These are phyloP conservation scores for Rutilus rutilus DNA, from an alignment of 2,113 vertebrate genomes.

Conservation along the genomic window DNA sequence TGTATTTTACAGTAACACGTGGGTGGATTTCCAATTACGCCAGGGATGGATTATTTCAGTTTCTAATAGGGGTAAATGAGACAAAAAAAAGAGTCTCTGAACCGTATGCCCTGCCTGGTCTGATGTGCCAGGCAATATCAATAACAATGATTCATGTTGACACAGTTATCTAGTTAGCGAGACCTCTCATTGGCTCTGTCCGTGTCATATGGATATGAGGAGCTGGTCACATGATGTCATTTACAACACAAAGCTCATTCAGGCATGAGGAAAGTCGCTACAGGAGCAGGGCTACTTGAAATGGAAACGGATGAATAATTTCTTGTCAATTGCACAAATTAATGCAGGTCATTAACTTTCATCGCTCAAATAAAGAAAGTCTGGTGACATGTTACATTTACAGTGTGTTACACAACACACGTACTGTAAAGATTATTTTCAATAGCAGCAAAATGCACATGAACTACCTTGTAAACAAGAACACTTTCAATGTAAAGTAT, in stretches of 20 bases:
- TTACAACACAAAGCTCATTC: conserved; percentile 45
- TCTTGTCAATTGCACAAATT: conserved; percentile 22
- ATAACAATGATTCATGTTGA: conserved; percentile 47
- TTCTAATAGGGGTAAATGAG: conserved; percentile 26
- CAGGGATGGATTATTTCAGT: conserved; percentile 1
- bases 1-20: neutral
- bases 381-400: neutral
- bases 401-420: neutral
- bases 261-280: conserved; percentile 45
- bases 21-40: neutral
- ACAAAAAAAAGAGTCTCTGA: conserved; percentile 16
- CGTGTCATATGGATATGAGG: conserved; percentile 48
- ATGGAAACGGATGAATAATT: conserved; percentile 4
- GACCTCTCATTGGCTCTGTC: neutral
- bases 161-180: conserved; percentile 39
- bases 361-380: conserved; percentile 3
- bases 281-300: conserved; percentile 34
- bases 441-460: neutral
- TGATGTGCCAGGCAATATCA: conserved; percentile 40
- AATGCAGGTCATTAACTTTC: neutral
- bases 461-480: neutral
- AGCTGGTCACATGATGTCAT: conserved; percentile 19
- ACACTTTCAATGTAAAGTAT: neutral
- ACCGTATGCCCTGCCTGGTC: conserved; percentile 12
- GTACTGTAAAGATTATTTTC: neutral